phyloP scores from a whole-genome alignment of 1,140 invertebrate genomes.

The Drosophila pectinifera region DNA sequence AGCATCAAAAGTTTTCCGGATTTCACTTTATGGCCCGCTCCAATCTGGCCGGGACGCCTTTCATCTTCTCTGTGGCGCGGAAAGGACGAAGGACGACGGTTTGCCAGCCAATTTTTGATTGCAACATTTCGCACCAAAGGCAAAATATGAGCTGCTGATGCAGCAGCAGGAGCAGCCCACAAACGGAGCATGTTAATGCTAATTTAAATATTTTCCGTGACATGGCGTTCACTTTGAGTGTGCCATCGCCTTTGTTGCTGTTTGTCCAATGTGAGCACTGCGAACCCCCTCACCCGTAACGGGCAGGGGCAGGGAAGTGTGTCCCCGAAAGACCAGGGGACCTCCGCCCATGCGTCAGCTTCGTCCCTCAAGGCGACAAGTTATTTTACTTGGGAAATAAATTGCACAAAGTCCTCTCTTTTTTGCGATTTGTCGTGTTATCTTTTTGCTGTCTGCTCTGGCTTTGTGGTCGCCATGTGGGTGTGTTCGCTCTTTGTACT shows the following conservation, averaged over 20 bases:
- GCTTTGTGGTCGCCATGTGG: conserved; percentile 45
- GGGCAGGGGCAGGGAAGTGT: conserved; percentile 4
- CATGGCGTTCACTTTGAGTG: conserved; percentile 77
- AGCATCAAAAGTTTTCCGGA: conserved; percentile 73
- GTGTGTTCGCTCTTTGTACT: conserved; percentile 36
- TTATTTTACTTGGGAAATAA: conserved; percentile 83
- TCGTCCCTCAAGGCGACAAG: conserved; percentile 73
- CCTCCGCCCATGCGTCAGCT: conserved; percentile 29
- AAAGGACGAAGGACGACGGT: conserved; percentile 3
- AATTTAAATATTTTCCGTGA: conserved; percentile 84
- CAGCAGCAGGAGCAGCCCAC: conserved; percentile 20
- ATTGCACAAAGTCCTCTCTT: conserved; percentile 72
- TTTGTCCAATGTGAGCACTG: conserved; percentile 61
- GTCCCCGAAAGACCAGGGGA: conserved; percentile 25
- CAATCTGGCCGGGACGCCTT: conserved; percentile 22
- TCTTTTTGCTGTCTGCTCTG: conserved; percentile 42
- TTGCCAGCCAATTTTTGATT: conserved; percentile 76
- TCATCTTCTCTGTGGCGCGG: conserved; percentile 33
- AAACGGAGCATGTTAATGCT: conserved; percentile 74
- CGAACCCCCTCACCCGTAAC: not conserved
- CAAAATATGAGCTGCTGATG: conserved; percentile 48
- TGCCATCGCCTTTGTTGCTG: conserved; percentile 49
- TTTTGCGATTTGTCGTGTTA: conserved; percentile 44
- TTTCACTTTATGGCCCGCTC: conserved; percentile 29
- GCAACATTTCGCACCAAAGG: conserved; percentile 79